Conservation (phyloP, 2,797 vertebrate genomes). For the Anabacerthia variegaticeps region DNA sequence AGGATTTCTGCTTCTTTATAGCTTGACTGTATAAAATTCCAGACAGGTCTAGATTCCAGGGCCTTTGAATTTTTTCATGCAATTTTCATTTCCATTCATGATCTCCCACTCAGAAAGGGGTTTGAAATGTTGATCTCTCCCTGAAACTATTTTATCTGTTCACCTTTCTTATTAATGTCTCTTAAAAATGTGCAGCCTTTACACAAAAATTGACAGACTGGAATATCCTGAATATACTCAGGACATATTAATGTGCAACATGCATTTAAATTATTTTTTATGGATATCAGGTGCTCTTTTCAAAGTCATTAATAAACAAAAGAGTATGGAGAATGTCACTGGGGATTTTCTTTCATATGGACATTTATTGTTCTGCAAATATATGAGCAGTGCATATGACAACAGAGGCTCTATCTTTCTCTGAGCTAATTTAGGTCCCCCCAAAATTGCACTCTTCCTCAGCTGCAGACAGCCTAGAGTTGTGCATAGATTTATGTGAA, state of each 20-base stretch:
- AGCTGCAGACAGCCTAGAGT: neutral
- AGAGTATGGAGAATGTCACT: neutral
- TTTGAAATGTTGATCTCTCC: neutral
- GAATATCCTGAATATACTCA: neutral
- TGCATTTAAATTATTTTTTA: neutral
- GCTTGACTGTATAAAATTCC: neutral
- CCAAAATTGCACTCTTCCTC: neutral
- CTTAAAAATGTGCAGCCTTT: neutral
- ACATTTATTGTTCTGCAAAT: neutral
- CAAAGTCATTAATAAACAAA: neutral
- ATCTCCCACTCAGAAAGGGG: neutral
- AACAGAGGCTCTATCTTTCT: neutral
- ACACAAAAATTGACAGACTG: neutral
- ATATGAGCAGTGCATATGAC: neutral
- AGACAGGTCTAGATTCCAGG: neutral
- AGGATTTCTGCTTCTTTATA: neutral
- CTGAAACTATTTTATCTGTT: neutral
- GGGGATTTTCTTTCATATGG: neutral
- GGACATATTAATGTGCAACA: neutral
- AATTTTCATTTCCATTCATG: constrained; percentile 30
- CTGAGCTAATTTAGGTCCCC: neutral
- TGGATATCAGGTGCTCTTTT: neutral
- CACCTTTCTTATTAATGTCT: neutral
- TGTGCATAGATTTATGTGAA: neutral
- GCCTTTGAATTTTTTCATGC: constrained; percentile 29